These are phyloP conservation scores for Penaeus japonicus DNA, from an alignment of 1,140 invertebrate species.

Conservation along the genomic window DNA sequence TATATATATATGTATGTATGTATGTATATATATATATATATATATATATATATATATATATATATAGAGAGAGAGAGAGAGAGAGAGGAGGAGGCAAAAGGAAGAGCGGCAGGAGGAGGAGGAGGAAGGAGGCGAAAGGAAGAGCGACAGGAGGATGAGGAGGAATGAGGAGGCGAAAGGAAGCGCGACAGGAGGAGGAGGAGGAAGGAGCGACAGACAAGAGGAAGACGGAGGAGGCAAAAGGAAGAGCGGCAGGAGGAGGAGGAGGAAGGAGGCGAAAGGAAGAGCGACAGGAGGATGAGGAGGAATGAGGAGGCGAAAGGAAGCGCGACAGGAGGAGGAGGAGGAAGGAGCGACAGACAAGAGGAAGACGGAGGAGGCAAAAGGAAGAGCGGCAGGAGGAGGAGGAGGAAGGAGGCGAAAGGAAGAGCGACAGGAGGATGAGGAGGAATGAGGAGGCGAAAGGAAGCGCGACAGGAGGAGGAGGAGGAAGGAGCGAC, in stretches of 20 bases:
- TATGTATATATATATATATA: not conserved
- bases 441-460: too few relatives aligned
- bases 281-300: not conserved
- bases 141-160: not conserved
- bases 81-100: not conserved
- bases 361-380: too few relatives aligned
- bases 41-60: not conserved
- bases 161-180: not conserved
- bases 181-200: too few relatives aligned
- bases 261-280: not conserved
- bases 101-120: not conserved
- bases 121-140: not conserved
- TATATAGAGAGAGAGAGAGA: constrained; percentile 28
- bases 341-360: too few relatives aligned
- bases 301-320: too few relatives aligned
- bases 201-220: not conserved
- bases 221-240: not conserved
- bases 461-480: too few relatives aligned
- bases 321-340: too few relatives aligned
- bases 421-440: too few relatives aligned
- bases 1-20: not conserved
- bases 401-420: too few relatives aligned
- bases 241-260: too few relatives aligned
- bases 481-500: too few relatives aligned
- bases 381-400: too few relatives aligned